phyloP scores from a whole-genome alignment of 2,888 invertebrate species.

The Alloscopus bannaensis region DNA sequence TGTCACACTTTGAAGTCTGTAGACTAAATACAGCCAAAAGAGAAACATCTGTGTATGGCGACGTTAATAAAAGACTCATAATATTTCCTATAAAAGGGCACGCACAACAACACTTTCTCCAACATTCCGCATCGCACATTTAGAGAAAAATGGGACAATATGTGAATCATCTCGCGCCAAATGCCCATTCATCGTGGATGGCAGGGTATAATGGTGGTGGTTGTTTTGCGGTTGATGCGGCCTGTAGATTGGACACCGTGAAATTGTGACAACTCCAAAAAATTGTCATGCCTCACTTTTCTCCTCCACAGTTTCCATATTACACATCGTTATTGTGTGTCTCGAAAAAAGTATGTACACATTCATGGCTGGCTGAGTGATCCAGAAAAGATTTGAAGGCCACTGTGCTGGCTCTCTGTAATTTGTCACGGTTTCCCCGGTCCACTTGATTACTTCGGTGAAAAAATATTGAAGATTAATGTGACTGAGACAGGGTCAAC shows the following conservation, averaged over 20 bases:
- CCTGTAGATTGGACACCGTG: conserved; percentile 44
- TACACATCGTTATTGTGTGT: no score
- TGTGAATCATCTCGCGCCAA: no score
- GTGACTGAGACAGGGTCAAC: no score
- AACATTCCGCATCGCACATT: conserved; percentile 4
- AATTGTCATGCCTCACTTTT: conserved; percentile 36
- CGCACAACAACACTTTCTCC: background rate
- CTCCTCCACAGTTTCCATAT: no score
- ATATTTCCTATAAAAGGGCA: conserved; percentile 23
- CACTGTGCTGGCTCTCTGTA: conserved; percentile 32
- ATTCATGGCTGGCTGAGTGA: conserved; percentile 24
- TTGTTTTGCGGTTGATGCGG: conserved; percentile 49
- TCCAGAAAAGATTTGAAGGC: conserved; percentile 29
- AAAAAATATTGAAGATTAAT: no score
- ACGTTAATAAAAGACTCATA: conserved; percentile 6
- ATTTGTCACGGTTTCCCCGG: conserved; percentile 37
- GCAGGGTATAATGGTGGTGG: background rate
- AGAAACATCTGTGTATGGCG: conserved; percentile 6
- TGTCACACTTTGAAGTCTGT: conserved; percentile 63
- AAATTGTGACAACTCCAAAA: conserved; percentile 56
- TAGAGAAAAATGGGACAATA: conserved; percentile 54
- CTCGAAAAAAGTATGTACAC: conserved; percentile 12
- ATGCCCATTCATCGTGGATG: no score
- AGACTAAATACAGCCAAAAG: conserved; percentile 43
- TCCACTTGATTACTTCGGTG: conserved; percentile 38